A percentile compares a stretch with the other conserved stretches of the same genome.
Conservation (phyloP, 2,113 vertebrate species). For the Xerus inauris region DNA sequence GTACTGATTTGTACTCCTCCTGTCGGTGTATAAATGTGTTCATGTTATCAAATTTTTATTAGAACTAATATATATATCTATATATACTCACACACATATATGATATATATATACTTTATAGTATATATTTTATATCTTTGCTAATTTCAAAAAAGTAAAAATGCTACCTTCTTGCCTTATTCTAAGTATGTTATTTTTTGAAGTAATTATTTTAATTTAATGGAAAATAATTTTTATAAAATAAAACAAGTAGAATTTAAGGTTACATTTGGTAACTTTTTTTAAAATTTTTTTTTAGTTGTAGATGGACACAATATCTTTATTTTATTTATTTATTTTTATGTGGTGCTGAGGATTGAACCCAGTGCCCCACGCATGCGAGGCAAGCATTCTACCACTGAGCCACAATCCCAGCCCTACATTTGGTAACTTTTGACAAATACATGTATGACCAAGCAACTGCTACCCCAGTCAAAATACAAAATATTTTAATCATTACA, state of each 20-base stretch:
- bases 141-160: not conserved
- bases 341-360: too few relatives aligned
- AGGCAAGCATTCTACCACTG: too few relatives aligned
- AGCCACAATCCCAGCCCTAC: too few relatives aligned
- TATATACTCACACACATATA: not conserved
- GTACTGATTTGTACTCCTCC: not conserved
- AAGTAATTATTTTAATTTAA: not conserved
- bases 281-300: too few relatives aligned
- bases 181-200: not conserved
- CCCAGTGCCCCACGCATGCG: too few relatives aligned
- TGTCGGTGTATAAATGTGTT: not conserved
- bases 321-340: too few relatives aligned
- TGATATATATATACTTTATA: not conserved
- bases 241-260: not conserved
- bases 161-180: not conserved
- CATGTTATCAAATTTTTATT: not conserved
- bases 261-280: not conserved
- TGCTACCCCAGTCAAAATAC: not conserved
- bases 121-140: not conserved
- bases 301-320: too few relatives aligned
- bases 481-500: not conserved
- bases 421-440: conserved; percentile 9
- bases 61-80: not conserved
- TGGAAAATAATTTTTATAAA: not conserved
- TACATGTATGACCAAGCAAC: not conserved